Evolutionary conservation across 1,140 invertebrate genomes (phyloP).

Genomic region (Metaphire vulgaris): DNA sequence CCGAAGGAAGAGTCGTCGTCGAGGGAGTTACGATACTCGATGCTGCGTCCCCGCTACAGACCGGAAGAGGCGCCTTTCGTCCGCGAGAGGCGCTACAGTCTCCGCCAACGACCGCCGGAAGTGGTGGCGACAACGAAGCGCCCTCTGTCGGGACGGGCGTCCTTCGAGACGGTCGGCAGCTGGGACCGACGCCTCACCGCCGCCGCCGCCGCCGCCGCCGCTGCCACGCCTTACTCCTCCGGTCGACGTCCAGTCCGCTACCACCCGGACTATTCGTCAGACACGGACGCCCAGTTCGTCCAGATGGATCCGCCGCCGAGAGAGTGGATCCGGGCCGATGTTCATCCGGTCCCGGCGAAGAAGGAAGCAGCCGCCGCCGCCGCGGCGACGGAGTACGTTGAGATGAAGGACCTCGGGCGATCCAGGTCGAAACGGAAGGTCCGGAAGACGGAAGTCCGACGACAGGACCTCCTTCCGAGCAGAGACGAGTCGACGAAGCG

Average conservation of each 20-base stretch:
- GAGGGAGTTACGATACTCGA: not conserved
- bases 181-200: constrained; percentile 35
- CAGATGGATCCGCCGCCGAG: not conserved
- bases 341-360: not conserved
- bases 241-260: constrained; percentile 9
- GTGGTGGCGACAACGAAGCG: not conserved
- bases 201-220: no score
- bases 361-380: not conserved
- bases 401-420: not conserved
- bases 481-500: constrained; percentile 40
- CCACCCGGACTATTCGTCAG: constrained; percentile 21
- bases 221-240: constrained; percentile 4
- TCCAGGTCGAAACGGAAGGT: not conserved
- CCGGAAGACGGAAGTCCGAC: not conserved
- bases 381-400: not conserved
- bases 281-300: constrained; percentile 22
- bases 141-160: not conserved
- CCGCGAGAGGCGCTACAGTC: no score
- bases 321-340: not conserved
- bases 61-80: constrained; percentile 8
- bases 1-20: not conserved
- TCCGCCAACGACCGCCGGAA: no score
- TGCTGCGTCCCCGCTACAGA: not conserved
- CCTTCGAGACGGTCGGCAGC: constrained; percentile 17
- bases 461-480: no score